phyloP scores from a whole-genome alignment of 2,888 invertebrate genomes.

The Blastobasis lacticolella region DNA sequence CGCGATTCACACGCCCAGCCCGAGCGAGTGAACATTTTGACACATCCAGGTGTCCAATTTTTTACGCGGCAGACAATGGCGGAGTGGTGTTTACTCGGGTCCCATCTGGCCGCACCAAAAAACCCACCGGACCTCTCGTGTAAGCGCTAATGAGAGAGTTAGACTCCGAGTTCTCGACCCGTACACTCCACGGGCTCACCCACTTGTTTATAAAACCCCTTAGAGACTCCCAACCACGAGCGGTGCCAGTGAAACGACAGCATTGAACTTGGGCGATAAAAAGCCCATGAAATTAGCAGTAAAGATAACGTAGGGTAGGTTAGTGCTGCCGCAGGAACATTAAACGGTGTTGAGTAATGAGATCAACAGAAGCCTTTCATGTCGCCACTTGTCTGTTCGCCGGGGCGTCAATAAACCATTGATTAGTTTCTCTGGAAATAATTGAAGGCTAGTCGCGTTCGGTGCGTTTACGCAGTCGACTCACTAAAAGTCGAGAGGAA shows the following conservation, averaged over 20 bases:
- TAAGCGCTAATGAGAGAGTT: conserved; percentile 58
- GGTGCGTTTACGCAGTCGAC: no score
- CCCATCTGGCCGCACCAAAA: conserved; percentile 69
- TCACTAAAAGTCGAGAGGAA: no score
- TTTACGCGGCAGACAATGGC: conserved; percentile 58
- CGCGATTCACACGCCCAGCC: conserved; percentile 62
- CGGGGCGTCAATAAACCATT: no score
- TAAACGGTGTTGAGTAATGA: conserved; percentile 21
- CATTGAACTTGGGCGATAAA: conserved; percentile 70
- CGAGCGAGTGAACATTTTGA: conserved; percentile 72
- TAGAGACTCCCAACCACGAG: not conserved
- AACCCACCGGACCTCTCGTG: conserved; percentile 68
- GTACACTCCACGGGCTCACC: no score
- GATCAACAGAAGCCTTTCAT: conserved; percentile 7
- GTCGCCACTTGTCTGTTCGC: not conserved
- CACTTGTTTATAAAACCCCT: no score
- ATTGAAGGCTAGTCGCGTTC: no score
- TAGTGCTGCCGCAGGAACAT: conserved; percentile 27
- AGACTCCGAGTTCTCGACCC: not conserved
- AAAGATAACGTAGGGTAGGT: conserved; percentile 62
- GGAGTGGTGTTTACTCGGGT: conserved; percentile 54
- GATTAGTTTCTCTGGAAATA: no score
- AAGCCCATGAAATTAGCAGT: conserved; percentile 62
- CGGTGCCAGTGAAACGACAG: conserved; percentile 50
- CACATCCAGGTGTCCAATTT: conserved; percentile 72